Conservation (phyloP, 1,140 invertebrate species). For the Propsilocerus akamusi region DNA sequence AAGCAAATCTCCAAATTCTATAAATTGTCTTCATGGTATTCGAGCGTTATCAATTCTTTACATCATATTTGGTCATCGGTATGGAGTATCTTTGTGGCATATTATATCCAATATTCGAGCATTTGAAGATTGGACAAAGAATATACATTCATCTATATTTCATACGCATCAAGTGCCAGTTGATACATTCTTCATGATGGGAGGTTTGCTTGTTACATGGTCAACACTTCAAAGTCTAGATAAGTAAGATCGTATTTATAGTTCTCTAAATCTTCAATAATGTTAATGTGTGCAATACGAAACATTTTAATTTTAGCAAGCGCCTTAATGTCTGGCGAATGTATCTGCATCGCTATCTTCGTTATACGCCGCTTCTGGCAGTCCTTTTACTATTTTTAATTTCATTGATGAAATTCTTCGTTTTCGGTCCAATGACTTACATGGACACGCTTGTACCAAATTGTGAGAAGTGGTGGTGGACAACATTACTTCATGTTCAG, state of each 20-base stretch:
- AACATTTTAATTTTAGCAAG: no score
- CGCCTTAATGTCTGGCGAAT: neutral
- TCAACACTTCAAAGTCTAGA: neutral
- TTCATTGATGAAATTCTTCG: neutral
- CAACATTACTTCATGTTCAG: neutral
- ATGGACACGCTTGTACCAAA: neutral
- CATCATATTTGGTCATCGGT: slow-evolving; percentile 4
- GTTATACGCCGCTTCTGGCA: neutral
- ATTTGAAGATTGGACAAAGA: neutral
- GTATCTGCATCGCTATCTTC: neutral
- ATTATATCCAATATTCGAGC: neutral
- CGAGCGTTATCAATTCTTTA: slow-evolving; percentile 1
- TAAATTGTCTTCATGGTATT: slow-evolving; percentile 5
- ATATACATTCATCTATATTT: neutral
- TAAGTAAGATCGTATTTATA: no score
- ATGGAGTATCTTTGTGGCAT: no score
- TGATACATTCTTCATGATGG: neutral
- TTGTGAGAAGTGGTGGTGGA: neutral
- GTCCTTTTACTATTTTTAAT: neutral
- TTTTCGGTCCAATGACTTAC: neutral
- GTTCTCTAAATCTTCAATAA: no score
- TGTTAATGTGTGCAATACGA: no score
- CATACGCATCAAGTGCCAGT: neutral
- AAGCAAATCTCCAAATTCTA: neutral
- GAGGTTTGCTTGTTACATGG: neutral